Evolutionary conservation across 2,113 vertebrate genomes (phyloP).

Genomic region (Myxocyprinus asiaticus): DNA sequence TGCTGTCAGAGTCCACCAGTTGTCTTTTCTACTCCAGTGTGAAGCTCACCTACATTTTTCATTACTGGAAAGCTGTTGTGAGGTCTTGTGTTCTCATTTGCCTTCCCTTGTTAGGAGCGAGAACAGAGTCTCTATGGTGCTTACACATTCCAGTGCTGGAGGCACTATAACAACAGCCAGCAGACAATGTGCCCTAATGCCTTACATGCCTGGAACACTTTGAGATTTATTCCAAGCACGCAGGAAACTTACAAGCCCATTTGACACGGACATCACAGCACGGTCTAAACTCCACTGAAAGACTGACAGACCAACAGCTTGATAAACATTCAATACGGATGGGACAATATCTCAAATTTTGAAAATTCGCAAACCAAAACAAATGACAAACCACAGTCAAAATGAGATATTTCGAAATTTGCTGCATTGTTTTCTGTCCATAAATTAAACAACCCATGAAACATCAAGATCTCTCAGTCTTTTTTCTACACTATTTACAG

Average conservation of each 20-base stretch:
- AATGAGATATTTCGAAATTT: too few relatives aligned
- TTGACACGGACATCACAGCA: conserved; percentile 40
- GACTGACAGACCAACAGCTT: background rate
- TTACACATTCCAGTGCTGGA: conserved; percentile 30
- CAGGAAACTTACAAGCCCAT: conserved; percentile 2
- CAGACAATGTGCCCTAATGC: conserved; percentile 26
- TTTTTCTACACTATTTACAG: too few relatives aligned
- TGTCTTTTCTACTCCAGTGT: background rate
- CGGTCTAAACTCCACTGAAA: background rate
- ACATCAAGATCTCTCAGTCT: too few relatives aligned
- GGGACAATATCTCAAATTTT: too few relatives aligned
- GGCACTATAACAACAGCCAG: conserved; percentile 36
- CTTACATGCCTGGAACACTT: conserved; percentile 34
- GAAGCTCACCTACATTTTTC: conserved; percentile 9
- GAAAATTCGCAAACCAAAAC: too few relatives aligned
- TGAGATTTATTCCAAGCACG: conserved; percentile 38
- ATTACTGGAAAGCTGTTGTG: background rate
- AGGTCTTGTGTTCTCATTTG: conserved; percentile 23
- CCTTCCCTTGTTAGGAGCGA: conserved; percentile 47
- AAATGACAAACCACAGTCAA: too few relatives aligned
- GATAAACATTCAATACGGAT: background rate
- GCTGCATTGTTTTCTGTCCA: too few relatives aligned
- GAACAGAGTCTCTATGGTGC: conserved; percentile 11
- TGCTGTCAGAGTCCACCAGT: background rate
- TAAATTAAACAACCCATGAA: too few relatives aligned